phyloP scores from a whole-genome alignment of 2,797 vertebrate genomes.

The Octomys mimax region DNA sequence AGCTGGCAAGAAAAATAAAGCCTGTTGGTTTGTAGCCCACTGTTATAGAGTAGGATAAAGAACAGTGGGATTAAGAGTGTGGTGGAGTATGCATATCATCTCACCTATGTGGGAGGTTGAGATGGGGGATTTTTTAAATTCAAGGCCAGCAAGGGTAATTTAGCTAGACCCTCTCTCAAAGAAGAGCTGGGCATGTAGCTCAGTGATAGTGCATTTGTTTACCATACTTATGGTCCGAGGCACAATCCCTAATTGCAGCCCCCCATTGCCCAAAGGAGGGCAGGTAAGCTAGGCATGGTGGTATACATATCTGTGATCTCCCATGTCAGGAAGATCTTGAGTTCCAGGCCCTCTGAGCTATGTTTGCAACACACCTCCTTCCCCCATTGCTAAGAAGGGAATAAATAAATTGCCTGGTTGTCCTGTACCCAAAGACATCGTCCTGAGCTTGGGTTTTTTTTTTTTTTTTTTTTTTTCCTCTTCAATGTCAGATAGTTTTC shows the following conservation, averaged over 20 bases:
- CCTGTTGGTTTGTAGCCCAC: neutral
- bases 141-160: neutral
- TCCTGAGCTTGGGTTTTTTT: neutral
- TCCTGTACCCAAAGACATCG: neutral
- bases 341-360: neutral
- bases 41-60: slow-evolving; percentile 25
- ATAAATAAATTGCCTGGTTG: slow-evolving; percentile 24
- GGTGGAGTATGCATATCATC: neutral
- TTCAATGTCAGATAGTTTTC: neutral
- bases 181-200: neutral
- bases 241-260: neutral
- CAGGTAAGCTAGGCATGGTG: neutral
- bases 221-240: neutral
- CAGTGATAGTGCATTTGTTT: neutral
- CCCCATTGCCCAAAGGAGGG: neutral
- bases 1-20: slow-evolving; percentile 29
- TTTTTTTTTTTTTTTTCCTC: neutral
- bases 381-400: neutral
- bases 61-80: neutral
- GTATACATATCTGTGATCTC: neutral
- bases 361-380: neutral
- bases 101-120: neutral
- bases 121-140: neutral
- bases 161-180: neutral
- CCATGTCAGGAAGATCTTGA: neutral